Evolutionary conservation across 2,113 vertebrate genomes (phyloP).

Genomic region (Chascanopsetta lugubris): DNA sequence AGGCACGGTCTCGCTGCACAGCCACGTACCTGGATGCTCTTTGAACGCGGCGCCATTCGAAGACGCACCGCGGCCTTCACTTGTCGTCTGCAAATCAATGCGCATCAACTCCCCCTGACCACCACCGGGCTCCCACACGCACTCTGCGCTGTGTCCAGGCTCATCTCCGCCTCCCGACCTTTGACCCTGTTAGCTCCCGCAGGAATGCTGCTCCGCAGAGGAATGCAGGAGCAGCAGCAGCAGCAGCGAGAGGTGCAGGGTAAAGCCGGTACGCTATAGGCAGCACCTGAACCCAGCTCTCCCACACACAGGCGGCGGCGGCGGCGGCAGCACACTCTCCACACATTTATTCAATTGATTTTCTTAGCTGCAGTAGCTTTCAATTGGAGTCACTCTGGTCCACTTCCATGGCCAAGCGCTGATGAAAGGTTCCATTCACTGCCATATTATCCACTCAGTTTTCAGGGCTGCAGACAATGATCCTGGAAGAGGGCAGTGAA

Average conservation of each 20-base stretch:
- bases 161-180: conserved; percentile 31
- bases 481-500: conserved; percentile 46
- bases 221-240: conserved; percentile 59
- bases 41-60: conserved; percentile 7
- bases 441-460: conserved; percentile 58
- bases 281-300: conserved; percentile 21
- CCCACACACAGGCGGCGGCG: conserved; percentile 15
- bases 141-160: neutral
- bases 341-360: conserved; percentile 65
- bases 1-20: conserved; percentile 12
- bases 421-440: conserved; percentile 67
- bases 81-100: neutral
- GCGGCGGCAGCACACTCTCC: conserved; percentile 2
- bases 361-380: conserved; percentile 58
- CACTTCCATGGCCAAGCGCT: conserved; percentile 54
- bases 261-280: neutral
- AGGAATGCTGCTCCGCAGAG: conserved; percentile 45
- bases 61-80: neutral
- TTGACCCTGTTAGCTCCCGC: conserved; percentile 31
- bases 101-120: neutral
- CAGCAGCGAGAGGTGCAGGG: conserved; percentile 31
- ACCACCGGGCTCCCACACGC: neutral
- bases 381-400: conserved; percentile 65
- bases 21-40: conserved; percentile 36
- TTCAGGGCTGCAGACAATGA: conserved; percentile 51